Base-by-base conservation (phyloP, 2,113 vertebrate genomes). In the Haemorhous mexicanus region DNA sequence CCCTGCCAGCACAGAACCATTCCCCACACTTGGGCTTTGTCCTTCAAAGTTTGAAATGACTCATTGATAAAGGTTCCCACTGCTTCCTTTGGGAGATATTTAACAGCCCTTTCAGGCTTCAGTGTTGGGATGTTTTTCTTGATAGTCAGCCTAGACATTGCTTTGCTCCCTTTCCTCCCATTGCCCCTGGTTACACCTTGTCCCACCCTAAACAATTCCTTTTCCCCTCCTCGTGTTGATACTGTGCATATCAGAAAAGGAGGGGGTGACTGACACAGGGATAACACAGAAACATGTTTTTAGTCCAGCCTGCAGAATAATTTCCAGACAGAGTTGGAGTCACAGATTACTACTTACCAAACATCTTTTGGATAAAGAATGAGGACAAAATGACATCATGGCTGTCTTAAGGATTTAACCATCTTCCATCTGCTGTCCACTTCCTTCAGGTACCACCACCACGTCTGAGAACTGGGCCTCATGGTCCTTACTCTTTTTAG, bases 1-100 rank as follows among this genome's bases (percentile, higher is more conserved):
- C 50, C n/a, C 79, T 86, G 89, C 82, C 94, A 96, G 55, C 49
- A 55, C 68, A 88, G 82, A 70, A 43, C 85, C 87, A 16, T 84
- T 93, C 93, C 64, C 61, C 58, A 74, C 75, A 49, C 76, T 94
- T 43, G 21, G 49, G 68, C 85, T 95, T 89, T 95, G 88, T 72
- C 79, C 52, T 90, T 67, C 86, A 52, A 23, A 55, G 61, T 59
- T 53, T 88, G 85, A 84, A 95, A 87, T 96, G 89, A 93, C 82
- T 96, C 95, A 94, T n/a, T 94, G 94, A 96, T 97, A 96, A 94
- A 94, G 84, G 81, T 79, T 94, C 75, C 41, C 68, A 30, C 66
- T 82, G 32, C 49, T 87, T 90, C 89, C 93, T 93, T 77, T 85
- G 67, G 43, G 87, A 85, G 53, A 79, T 69, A 59, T 73, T 80